Base-by-base conservation (phyloP, 2,113 vertebrate genomes). In the Dunckerocampus dactyliophorus region DNA sequence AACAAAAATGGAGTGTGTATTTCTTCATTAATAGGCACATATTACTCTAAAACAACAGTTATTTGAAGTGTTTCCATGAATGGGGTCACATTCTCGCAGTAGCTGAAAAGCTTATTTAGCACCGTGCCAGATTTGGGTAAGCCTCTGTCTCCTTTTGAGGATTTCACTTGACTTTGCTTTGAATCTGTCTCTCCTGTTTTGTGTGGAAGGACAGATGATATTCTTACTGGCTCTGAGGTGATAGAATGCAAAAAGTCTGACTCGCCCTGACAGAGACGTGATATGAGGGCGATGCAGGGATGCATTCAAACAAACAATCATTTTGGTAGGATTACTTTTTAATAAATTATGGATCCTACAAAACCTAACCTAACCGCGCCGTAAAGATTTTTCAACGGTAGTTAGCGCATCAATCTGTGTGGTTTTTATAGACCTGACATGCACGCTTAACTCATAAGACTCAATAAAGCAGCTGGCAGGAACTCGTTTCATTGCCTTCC, bases 401-500 rank as follows among this genome's bases (percentile, higher is more conserved):
- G 49, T 51, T 43, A 24, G 49, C 49, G 15, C 49, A 54, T 37
- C 31, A 13, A 19, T 54, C 10, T 37, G 16, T 52, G 14, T 24
- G 12, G 6, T 72, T 72, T 76, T 62, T 11, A 24, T 63, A 54
- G 31, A 17, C 67, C 51, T 54, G 28, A 54, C 16, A 54, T 54
- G 11, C 39, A 42, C 4, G 39, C 8, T 39, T 39, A 39, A 39
- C 37, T 39, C 52, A 63, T 75, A 20, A 3, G 62, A 6, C 56
- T 21, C 6, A 56, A 68, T 81, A 73, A 80, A 52, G 67, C 71
- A 64, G 69, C 75, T 76, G 63, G 63, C 67, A 69, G 65, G 69
- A 79, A 67, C 69, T 76, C 71, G 73, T 75, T 83, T 85, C 53
- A 68, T 65, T 69, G 53, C 72, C 76, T 85, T 85, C 76, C 67